A percentile compares a stretch with the other conserved stretches of the same genome.
These are phyloP conservation scores for Heliconius aoede DNA, from an alignment of 2,888 invertebrate genomes.

Conservation along the genomic window DNA sequence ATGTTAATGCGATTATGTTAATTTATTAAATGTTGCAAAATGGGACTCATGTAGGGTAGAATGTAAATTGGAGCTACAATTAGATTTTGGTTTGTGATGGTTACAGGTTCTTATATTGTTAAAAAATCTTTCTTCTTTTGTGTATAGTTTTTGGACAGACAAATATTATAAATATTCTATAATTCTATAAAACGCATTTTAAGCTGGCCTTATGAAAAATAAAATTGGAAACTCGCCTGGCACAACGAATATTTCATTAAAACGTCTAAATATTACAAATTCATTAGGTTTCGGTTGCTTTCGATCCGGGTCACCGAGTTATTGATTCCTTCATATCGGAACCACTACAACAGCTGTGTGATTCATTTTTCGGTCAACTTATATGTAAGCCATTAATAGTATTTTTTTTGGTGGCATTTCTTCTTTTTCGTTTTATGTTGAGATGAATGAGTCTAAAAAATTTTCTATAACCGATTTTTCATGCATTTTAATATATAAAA, in stretches of 20 bases:
- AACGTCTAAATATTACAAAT: conserved; percentile 40
- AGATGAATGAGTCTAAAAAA: no score
- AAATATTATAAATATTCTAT: neutral
- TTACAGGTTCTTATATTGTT: neutral
- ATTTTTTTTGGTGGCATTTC: no score
- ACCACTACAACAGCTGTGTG: conserved; percentile 36
- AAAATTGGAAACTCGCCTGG: conserved; percentile 13
- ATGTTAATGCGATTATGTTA: conserved; percentile 36
- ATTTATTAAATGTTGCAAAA: conserved; percentile 25
- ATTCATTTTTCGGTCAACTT: conserved; percentile 40
- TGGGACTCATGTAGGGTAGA: neutral
- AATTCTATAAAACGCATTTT: no score
- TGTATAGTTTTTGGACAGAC: neutral
- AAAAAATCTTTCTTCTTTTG: no score
- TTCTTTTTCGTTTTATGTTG: no score
- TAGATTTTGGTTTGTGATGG: neutral
- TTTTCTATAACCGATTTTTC: no score
- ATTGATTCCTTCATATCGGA: conserved; percentile 43
- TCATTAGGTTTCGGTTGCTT: conserved; percentile 39
- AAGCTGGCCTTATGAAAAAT: neutral
- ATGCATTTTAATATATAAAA: no score
- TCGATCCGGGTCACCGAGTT: conserved; percentile 44
- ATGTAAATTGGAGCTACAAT: neutral
- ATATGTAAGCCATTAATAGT: neutral
- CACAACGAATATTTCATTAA: conserved; percentile 40